Conservation (phyloP, 1,140 invertebrate species). For the Panulirus ornatus region DNA sequence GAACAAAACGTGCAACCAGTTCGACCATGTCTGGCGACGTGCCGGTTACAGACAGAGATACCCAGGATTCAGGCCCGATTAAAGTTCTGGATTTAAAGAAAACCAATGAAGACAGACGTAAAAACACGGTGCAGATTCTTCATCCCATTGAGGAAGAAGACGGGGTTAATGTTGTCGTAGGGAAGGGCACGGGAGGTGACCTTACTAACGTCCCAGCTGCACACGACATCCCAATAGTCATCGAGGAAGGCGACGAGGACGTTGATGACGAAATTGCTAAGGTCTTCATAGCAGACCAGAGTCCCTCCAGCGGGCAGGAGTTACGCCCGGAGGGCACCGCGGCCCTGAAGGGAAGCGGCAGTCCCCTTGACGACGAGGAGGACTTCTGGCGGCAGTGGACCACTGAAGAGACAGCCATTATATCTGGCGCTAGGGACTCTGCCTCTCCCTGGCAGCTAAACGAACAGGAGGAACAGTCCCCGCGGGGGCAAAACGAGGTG, state of each 20-base stretch:
- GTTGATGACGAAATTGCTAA: conserved; percentile 49
- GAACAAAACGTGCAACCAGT: not conserved
- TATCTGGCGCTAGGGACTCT: conserved; percentile 39
- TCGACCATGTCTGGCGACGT: not conserved
- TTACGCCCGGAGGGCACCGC: too few relatives aligned
- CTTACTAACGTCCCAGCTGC: not conserved
- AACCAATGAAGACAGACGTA: not conserved
- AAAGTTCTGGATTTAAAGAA: not conserved
- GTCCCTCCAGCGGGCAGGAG: not conserved
- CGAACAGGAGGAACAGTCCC: not conserved
- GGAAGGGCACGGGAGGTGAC: not conserved
- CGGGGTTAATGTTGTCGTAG: too few relatives aligned
- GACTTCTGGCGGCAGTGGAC: conserved; percentile 67
- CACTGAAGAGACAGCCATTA: conserved; percentile 36
- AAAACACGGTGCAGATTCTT: not conserved
- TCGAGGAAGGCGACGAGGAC: conserved; percentile 48
- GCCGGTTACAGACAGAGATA: not conserved
- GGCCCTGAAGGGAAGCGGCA: conserved; percentile 25
- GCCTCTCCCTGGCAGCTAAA: conserved; percentile 53
- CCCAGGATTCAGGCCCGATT: not conserved
- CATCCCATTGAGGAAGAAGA: not conserved
- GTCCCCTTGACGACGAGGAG: conserved; percentile 25
- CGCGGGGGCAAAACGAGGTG: not conserved
- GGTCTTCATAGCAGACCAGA: conserved; percentile 30
- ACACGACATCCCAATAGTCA: conserved; percentile 10